phyloP scores from a whole-genome alignment of 2,113 vertebrate species.

The Brachypteracias leptosomus region DNA sequence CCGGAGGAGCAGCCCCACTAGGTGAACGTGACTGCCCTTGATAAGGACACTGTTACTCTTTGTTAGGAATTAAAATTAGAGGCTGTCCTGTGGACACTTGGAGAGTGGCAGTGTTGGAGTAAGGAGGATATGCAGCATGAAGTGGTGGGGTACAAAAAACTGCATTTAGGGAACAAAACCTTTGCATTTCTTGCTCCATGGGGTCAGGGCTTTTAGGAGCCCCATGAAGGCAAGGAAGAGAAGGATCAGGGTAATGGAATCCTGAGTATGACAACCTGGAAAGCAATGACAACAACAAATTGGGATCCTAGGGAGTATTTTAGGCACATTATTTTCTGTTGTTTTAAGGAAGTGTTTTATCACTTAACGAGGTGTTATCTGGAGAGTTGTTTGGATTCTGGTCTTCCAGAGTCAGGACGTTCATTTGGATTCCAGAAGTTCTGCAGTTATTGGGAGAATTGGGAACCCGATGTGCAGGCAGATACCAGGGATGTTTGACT shows the following conservation, averaged over 20 bases:
- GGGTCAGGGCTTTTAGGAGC: background rate
- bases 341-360: background rate
- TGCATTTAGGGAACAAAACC: background rate
- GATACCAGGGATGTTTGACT: background rate
- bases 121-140: too few relatives aligned
- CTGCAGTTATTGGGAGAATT: background rate
- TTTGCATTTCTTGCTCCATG: background rate
- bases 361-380: background rate
- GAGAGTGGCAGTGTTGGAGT: too few relatives aligned
- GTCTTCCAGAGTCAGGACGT: background rate
- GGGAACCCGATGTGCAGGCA: background rate
- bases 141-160: background rate
- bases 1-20: background rate
- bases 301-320: background rate
- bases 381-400: background rate
- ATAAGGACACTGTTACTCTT: background rate
- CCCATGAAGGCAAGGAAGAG: background rate
- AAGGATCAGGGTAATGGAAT: background rate
- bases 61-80: background rate
- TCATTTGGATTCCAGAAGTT: background rate
- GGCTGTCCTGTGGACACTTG: rapidly evolving
- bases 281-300: background rate
- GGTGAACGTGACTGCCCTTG: background rate
- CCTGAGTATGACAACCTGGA: background rate
- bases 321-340: background rate